Evolutionary conservation across 2,113 vertebrate species (phyloP), one percentile per base, ranked within the genome.

Genomic region (Himantopus leucocephalus): DNA sequence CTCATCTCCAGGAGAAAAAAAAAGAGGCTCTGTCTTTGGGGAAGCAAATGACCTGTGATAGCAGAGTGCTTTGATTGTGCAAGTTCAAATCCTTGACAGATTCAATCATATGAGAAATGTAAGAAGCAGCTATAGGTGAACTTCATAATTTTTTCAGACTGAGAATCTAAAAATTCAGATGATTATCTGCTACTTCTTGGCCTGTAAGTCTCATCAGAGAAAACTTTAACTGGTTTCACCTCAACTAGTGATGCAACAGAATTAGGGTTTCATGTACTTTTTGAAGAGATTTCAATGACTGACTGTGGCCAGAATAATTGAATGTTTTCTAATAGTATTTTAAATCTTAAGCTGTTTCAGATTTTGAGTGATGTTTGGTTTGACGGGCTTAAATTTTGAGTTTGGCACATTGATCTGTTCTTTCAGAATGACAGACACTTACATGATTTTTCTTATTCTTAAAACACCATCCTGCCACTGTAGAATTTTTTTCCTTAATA

Each of bases 41-140:
- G 86, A 50, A 96, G 83, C 91, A 90, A 95, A 88, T 94, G 83
- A 86, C 71, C 88, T 72, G 39, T 92, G 90, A 90, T 88, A 80
- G 77, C 58, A 75, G 74, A 93, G 77, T 73, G 39, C 62, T 78
- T 85, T 90, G 75, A 91, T 59, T 89, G 66, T 92, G 56, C 74
- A 71, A 53, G 90, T 96, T 96, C 87, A 91, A 86, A 91, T 94
- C 70, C 60, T 72, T 92, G 93, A 75, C 35, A 58, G 78, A 88
- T 84, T 88, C 60, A 83, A 45, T 92, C 80, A 48, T 8, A 34
- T 1, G 12, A 95, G 47, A 90, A 63, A 86, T 45, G 41, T 74
- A 91, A 92, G 77, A 91, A 82, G 52, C 37, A 79, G 45, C 35
- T 91, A 13, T 48, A 66, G 59, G 68, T 75, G 75, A 86, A 63